These are phyloP conservation scores for Himalopsyche japonica DNA, from an alignment of 2,888 invertebrate genomes.

Conservation along the genomic window DNA sequence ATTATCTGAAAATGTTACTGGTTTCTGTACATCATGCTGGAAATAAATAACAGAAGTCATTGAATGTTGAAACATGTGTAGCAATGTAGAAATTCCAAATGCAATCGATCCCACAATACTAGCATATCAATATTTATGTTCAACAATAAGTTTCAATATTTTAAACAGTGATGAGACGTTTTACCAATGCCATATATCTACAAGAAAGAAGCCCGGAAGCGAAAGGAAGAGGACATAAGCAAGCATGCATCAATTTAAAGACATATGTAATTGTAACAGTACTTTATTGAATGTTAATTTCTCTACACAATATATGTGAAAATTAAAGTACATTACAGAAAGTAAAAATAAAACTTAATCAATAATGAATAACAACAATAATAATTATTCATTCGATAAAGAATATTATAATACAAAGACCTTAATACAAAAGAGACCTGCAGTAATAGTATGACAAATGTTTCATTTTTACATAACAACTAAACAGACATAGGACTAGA, in stretches of 20 bases:
- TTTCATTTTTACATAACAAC: background rate
- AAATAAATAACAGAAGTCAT: too few species aligned
- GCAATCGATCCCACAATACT: background rate
- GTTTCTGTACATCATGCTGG: too few species aligned
- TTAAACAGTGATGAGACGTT: background rate
- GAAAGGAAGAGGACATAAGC: slow-evolving; percentile 26
- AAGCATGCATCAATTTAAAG: slow-evolving; percentile 37
- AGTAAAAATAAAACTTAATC: slow-evolving; percentile 19
- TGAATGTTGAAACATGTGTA: too few species aligned
- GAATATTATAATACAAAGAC: background rate
- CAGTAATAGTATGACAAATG: background rate
- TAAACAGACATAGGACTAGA: background rate
- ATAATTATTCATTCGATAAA: background rate
- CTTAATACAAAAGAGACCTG: background rate
- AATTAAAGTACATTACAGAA: slow-evolving; percentile 11
- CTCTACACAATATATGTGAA: slow-evolving; percentile 25
- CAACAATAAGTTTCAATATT: too few species aligned
- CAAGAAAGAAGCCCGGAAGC: slow-evolving; percentile 14
- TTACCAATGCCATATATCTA: background rate
- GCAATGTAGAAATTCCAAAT: too few species aligned
- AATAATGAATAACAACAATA: background rate
- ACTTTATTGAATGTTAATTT: slow-evolving; percentile 28
- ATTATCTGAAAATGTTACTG: too few species aligned
- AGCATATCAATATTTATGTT: background rate
- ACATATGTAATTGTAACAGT: slow-evolving; percentile 29